These are phyloP conservation scores for Augiades crinisus DNA, from an alignment of 2,888 invertebrate species.

Conservation along the genomic window DNA sequence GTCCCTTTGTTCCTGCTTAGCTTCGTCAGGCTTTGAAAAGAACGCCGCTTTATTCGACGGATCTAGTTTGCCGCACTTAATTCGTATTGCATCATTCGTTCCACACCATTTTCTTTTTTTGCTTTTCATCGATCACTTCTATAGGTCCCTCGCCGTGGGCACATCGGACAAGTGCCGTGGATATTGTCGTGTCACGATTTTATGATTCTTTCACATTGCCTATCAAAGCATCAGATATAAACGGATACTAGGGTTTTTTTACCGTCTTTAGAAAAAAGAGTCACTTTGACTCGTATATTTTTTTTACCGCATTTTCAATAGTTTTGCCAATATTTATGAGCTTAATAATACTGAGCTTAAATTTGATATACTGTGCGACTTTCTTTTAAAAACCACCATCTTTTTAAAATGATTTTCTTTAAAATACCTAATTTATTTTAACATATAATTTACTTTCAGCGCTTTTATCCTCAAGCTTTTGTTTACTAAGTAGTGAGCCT, in stretches of 20 bases:
- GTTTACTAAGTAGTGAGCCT: no score
- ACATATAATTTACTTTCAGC: no score
- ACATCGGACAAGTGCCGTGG: conserved; percentile 31
- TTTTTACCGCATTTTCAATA: no score
- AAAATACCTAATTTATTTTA: no score
- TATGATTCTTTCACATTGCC: conserved; percentile 7
- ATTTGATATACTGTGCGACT: no score
- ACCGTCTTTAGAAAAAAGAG: not conserved
- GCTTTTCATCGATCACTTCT: conserved; percentile 47
- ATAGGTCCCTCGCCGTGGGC: conserved; percentile 42
- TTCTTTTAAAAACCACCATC: no score
- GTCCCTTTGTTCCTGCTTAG: conserved; percentile 67
- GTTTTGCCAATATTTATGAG: no score
- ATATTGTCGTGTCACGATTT: conserved; percentile 35
- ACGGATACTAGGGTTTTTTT: not conserved
- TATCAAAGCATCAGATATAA: not conserved
- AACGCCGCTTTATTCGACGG: conserved; percentile 59
- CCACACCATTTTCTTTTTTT: conserved; percentile 56
- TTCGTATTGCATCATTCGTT: conserved; percentile 69
- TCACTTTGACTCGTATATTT: not conserved
- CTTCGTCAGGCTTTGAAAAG: conserved; percentile 63
- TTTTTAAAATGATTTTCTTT: no score
- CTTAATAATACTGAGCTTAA: no score
- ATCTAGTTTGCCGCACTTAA: conserved; percentile 70
- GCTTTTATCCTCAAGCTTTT: no score